Conservation (phyloP, 2,888 invertebrate species). For the Tillus elongatus region DNA sequence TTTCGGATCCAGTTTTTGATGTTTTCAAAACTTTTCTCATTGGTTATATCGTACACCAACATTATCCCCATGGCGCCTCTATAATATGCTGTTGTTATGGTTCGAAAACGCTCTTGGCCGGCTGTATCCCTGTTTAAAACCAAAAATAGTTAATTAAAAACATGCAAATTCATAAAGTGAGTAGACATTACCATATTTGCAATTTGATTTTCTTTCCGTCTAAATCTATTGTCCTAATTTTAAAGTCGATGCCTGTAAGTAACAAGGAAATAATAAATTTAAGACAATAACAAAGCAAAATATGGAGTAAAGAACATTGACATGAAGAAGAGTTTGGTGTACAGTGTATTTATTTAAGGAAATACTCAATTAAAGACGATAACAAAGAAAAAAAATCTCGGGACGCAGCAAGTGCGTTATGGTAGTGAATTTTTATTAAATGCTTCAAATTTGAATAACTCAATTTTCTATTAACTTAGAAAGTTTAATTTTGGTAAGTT, state of each 20-base stretch:
- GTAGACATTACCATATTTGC: slow-evolving; percentile 84
- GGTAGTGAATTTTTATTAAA: no score
- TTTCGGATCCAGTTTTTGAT: slow-evolving; percentile 99
- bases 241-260: slow-evolving; percentile 96
- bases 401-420: no score
- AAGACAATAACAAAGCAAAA: slow-evolving; percentile 6
- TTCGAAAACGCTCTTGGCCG: slow-evolving; percentile 96
- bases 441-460: no score
- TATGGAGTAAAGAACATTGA: slow-evolving; percentile 4
- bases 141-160: slow-evolving; percentile 4
- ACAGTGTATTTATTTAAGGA: no score
- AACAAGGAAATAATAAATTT: no score
- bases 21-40: slow-evolving; percentile 98
- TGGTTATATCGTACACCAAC: slow-evolving; percentile 98
- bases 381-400: no score
- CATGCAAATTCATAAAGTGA: no score
- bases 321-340: no score
- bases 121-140: slow-evolving; percentile 86
- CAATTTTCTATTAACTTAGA: no score
- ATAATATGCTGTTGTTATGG: slow-evolving; percentile 99
- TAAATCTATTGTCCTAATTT: slow-evolving; percentile 96
- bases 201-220: slow-evolving; percentile 98
- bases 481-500: no score
- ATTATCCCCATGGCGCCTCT: slow-evolving; percentile 99
- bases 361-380: no score